Evolutionary conservation across 1,140 invertebrate genomes (phyloP).

Genomic region (Nasonia giraulti): DNA sequence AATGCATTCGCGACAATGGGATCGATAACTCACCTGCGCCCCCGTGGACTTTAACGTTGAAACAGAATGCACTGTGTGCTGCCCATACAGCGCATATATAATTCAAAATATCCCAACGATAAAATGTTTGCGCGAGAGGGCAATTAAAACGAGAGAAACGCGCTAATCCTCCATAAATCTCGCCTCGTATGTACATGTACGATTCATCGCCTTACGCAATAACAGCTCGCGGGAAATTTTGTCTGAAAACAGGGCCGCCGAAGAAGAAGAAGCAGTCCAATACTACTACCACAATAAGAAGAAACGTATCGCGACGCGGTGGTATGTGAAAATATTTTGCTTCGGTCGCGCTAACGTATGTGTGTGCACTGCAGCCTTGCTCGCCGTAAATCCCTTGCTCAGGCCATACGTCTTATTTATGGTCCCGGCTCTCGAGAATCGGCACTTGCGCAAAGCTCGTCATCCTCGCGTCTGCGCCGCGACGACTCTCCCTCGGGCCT

Average conservation of each 20-base stretch:
- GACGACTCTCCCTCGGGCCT: neutral
- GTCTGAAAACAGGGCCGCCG: neutral
- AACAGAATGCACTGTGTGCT: too few relatives aligned
- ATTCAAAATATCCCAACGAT: too few relatives aligned
- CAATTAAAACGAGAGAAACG: neutral
- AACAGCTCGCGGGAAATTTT: neutral
- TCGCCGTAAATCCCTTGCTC: slow-evolving; percentile 13
- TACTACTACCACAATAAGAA: neutral
- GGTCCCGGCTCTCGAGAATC: neutral
- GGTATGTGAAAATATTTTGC: slow-evolving; percentile 9
- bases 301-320: too few relatives aligned
- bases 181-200: too few relatives aligned
- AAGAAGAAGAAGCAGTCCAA: neutral
- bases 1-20: neutral
- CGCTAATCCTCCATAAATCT: neutral
- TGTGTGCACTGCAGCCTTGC: neutral
- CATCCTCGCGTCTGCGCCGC: neutral
- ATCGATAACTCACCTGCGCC: neutral
- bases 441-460: slow-evolving; percentile 7
- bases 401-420: slow-evolving; percentile 36
- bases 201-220: too few relatives aligned
- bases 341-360: neutral
- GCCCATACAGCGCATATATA: too few relatives aligned
- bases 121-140: too few relatives aligned
- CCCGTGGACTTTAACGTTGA: too few relatives aligned